These are phyloP conservation scores for Epinotia ramella DNA, from an alignment of 2,888 invertebrate genomes.

Conservation along the genomic window DNA sequence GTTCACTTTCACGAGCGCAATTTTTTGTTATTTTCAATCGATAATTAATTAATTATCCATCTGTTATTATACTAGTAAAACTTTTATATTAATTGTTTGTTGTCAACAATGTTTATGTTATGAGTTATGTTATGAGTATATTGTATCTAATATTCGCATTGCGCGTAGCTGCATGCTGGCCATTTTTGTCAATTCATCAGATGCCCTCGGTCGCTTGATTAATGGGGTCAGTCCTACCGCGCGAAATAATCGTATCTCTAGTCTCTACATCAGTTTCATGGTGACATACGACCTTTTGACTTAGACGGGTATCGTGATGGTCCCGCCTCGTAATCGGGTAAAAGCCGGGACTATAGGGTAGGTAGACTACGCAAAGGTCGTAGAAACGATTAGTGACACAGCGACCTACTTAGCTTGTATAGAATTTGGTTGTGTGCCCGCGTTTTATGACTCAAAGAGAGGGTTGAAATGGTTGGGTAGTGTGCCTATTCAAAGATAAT, in stretches of 20 bases:
- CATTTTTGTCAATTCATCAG: conserved; percentile 4
- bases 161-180: background rate
- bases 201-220: conserved; percentile 55
- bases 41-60: too few relatives aligned
- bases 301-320: conserved; percentile 10
- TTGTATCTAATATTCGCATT: background rate
- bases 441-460: conserved; percentile 11
- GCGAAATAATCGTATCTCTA: background rate
- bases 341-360: conserved; percentile 43
- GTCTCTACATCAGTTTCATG: background rate
- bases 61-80: too few relatives aligned
- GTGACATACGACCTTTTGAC: background rate
- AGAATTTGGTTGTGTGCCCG: background rate
- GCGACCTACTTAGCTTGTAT: conserved; percentile 13
- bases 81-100: background rate
- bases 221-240: conserved; percentile 53
- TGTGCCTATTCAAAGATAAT: background rate
- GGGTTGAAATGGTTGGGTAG: background rate
- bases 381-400: conserved; percentile 19
- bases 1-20: too few relatives aligned
- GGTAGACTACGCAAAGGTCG: conserved; percentile 9
- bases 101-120: too few relatives aligned
- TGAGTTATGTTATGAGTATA: too few relatives aligned
- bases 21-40: too few relatives aligned
- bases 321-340: conserved; percentile 55